Base-by-base conservation (phyloP, 2,888 invertebrate species). In the Caenorhabditis parvicauda region DNA sequence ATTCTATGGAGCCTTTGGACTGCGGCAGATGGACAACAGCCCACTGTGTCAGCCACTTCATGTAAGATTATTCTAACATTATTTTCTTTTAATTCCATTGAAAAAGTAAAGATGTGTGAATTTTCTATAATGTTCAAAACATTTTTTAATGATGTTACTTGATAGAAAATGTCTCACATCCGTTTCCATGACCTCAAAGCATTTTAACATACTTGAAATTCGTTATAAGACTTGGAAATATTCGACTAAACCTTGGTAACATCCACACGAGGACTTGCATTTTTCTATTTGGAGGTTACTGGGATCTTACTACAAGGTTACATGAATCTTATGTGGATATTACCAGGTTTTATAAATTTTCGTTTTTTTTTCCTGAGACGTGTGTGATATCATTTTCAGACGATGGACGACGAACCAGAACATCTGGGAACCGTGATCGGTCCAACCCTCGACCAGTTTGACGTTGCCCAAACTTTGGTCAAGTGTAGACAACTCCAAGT, bases 1-100 rank as follows among this genome's bases (percentile, higher is more conserved):
- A 81, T 84, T 70, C 87, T 90, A 75, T 85, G 88, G 64, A 86
- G 88, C 58, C 82, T 86, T 69, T 82, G 87, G 51, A 83, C 91
- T 71, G 89, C 90, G 64, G 17, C 56, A 65, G 21, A 67, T 64
- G 53, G 62, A 72, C 39, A 62, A 56, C 42, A 64, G 69, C 22
- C 77, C 76, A 7, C 41, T 68, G 19, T 77, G 75, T 53, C 54
- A 57, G 9, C 76, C 77, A 19, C 60, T 77, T 9, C 41, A 64
- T 21, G 58, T 54, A 19, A 24, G 45, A n/a, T n/a, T n/a, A n/a
- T n/a, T n/a, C n/a, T n/a, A n/a, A n/a, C 4, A n/a, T 14, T n/a
- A 2, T 2, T 28, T 35, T 28, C 6, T 12, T 19, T 21, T 14
- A 25, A n/a, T 45, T 17, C 19, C 28, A 14, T 27, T n/a, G 17